phyloP scores from a whole-genome alignment of 2,797 vertebrate species.

The Tiaroga cobitis region DNA sequence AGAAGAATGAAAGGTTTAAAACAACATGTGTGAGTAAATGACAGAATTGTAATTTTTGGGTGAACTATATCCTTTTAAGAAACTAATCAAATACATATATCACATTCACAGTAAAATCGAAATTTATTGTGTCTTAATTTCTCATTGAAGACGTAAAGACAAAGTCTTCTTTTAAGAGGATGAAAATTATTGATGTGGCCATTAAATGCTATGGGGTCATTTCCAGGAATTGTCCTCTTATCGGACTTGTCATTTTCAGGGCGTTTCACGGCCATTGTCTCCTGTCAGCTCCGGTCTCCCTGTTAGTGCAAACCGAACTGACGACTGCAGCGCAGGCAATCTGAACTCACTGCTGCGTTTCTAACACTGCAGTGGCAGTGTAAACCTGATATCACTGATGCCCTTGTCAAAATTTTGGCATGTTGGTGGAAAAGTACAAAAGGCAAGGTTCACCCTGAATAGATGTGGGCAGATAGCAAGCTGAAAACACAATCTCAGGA shows the following conservation, averaged over 20 bases:
- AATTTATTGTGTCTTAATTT: conserved; percentile 4
- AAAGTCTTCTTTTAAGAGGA: conserved; percentile 15
- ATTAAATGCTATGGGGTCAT: conserved; percentile 10
- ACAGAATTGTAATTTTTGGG: not conserved
- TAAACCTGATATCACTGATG: conserved; percentile 16
- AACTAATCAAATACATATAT: not conserved
- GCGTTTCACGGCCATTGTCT: not conserved
- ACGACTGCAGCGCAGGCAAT: not conserved
- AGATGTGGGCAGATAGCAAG: not conserved
- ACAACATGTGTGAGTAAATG: not conserved
- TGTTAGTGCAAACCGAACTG: not conserved
- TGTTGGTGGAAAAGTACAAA: conserved; percentile 22
- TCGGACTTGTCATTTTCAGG: conserved; percentile 28
- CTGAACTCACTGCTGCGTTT: conserved; percentile 18
- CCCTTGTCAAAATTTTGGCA: conserved; percentile 23
- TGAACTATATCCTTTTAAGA: not conserved
- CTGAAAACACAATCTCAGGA: not conserved
- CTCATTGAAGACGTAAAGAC: conserved; percentile 7
- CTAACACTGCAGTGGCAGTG: conserved; percentile 20
- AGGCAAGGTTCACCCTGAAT: not conserved
- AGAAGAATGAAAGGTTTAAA: not conserved
- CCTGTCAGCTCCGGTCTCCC: not conserved
- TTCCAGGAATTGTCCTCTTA: conserved; percentile 18
- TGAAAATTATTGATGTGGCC: conserved; percentile 15
- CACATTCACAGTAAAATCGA: not conserved